Conservation (phyloP, 2,888 invertebrate species). For the Tryphoninae sp. region DNA sequence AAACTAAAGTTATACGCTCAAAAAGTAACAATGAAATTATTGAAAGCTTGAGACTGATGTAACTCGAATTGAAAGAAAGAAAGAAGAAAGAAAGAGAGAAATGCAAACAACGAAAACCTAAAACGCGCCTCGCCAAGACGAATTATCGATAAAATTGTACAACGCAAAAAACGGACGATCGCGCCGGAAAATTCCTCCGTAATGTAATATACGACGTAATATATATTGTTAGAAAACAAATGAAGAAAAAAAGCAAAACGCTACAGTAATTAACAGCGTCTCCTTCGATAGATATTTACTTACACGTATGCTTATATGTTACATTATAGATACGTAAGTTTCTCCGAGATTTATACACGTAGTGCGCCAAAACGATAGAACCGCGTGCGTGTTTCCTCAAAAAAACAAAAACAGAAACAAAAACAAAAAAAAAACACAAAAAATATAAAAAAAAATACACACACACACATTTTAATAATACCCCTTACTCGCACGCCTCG, state of each 20-base stretch:
- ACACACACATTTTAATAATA: not conserved
- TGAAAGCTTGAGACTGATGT: not conserved
- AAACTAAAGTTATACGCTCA: not conserved
- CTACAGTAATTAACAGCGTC: not conserved
- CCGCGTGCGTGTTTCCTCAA: not conserved
- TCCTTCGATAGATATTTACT: conserved; percentile 4
- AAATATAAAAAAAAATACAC: not conserved
- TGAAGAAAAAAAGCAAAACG: not conserved
- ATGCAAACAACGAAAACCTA: no score
- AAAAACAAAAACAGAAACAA: not conserved
- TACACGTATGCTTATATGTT: not conserved
- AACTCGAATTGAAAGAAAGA: not conserved
- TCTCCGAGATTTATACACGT: not conserved
- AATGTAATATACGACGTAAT: not conserved
- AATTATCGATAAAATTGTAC: not conserved
- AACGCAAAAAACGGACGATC: not conserved
- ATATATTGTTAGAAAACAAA: not conserved
- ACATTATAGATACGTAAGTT: not conserved
- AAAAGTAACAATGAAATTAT: not conserved
- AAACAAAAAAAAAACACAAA: not conserved
- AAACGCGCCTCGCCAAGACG: not conserved
- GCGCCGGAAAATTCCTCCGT: conserved; percentile 4
- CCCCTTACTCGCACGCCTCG: not conserved
- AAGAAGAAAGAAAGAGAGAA: not conserved
- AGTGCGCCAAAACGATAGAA: not conserved